These are phyloP conservation scores for Agrotis exclamationis DNA, from an alignment of 2,888 invertebrate species.

Conservation along the genomic window DNA sequence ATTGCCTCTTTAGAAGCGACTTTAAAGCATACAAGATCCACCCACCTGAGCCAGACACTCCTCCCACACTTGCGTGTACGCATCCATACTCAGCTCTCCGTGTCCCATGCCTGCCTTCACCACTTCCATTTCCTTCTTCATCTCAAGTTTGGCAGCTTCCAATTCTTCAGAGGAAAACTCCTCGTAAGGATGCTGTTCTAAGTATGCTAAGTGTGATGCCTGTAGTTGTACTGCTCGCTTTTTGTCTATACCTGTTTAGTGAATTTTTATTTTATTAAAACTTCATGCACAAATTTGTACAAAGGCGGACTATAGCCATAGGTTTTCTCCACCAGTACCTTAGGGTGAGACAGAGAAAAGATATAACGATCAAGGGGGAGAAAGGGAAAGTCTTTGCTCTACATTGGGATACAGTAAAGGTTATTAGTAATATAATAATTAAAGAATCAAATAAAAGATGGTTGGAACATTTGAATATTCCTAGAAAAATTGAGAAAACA, in stretches of 20 bases:
- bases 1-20: too few relatives aligned
- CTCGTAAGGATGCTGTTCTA: constrained; percentile 97
- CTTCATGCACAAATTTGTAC: too few relatives aligned
- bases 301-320: too few relatives aligned
- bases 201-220: constrained; percentile 94
- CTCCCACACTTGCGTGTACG: constrained; percentile 99
- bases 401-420: too few relatives aligned
- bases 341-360: too few relatives aligned
- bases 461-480: neutral
- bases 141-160: constrained; percentile 91
- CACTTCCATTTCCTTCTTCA: constrained; percentile 96
- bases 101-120: constrained; percentile 99
- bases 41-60: constrained; percentile 97
- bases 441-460: too few relatives aligned
- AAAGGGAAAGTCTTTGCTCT: too few relatives aligned
- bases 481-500: too few relatives aligned
- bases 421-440: too few relatives aligned
- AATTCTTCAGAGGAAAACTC: constrained; percentile 93
- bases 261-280: neutral
- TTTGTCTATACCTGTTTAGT: constrained; percentile 81
- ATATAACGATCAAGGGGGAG: too few relatives aligned
- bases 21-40: neutral
- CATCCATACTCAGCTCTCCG: constrained; percentile 97
- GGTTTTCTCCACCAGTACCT: too few relatives aligned
- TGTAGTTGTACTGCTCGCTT: constrained; percentile 92